These are phyloP conservation scores for Sebastes nivosus DNA, from an alignment of 2,797 vertebrate species.

Conservation along the genomic window DNA sequence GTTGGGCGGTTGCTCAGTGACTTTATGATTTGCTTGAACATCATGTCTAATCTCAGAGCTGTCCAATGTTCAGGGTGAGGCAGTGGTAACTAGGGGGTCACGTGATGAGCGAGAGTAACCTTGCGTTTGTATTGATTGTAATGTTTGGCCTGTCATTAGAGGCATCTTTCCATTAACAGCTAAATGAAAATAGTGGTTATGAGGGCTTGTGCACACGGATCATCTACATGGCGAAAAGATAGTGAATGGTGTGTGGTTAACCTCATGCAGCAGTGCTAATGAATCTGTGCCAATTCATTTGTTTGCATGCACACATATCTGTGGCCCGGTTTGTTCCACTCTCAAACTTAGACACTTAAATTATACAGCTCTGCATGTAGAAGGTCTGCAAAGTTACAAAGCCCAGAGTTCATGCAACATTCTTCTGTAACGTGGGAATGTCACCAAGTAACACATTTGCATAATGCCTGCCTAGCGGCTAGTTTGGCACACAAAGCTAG, in stretches of 20 bases:
- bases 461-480: too few relatives aligned
- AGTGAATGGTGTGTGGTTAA: neutral
- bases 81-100: constrained; percentile 50
- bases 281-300: neutral
- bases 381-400: too few relatives aligned
- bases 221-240: neutral
- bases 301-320: neutral
- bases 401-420: too few relatives aligned
- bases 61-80: constrained; percentile 78
- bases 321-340: neutral
- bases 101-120: constrained; percentile 21
- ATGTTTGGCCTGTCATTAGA: constrained; percentile 31
- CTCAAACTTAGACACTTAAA: neutral
- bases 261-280: neutral
- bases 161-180: neutral
- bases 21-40: constrained; percentile 61
- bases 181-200: neutral
- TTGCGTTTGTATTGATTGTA: constrained; percentile 28
- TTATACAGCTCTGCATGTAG: too few relatives aligned
- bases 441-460: too few relatives aligned
- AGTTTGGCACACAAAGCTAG: too few relatives aligned
- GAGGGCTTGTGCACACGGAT: constrained; percentile 21
- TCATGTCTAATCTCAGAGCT: constrained; percentile 59
- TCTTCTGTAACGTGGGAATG: too few relatives aligned
- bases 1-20: constrained; percentile 14